Conservation (phyloP, 2,888 invertebrate genomes). For the Lysandra bellargus region DNA sequence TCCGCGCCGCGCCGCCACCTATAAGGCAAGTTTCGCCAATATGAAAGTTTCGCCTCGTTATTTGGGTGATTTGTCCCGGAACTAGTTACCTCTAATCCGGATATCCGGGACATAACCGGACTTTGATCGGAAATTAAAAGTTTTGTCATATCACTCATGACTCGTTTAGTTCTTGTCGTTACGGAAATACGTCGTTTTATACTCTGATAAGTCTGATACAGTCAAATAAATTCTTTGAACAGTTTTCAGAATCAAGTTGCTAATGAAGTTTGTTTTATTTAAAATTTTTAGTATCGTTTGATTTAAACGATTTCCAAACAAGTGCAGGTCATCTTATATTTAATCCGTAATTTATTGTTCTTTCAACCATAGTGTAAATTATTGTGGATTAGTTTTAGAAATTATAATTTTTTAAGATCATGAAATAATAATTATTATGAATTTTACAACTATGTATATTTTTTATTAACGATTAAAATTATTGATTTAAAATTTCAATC, state of each 20-base stretch:
- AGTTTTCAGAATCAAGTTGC: no score
- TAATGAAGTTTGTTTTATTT: no score
- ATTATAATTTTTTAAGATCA: no score
- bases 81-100: constrained; percentile 48
- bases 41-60: constrained; percentile 50
- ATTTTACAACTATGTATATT: no score
- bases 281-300: no score
- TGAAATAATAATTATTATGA: no score
- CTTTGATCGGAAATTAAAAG: constrained; percentile 49
- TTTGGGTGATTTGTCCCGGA: constrained; percentile 49
- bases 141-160: constrained; percentile 41
- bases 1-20: neutral
- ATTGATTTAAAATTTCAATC: neutral
- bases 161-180: neutral
- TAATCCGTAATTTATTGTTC: no score
- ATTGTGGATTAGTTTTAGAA: no score
- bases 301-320: no score
- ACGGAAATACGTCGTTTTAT: neutral
- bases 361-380: no score
- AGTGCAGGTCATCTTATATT: no score
- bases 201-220: neutral
- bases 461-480: no score
- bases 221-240: neutral
- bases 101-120: constrained; percentile 46
- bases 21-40: constrained; percentile 42